Evolutionary conservation across 1,140 invertebrate species (phyloP).

Genomic region (Tenebrio molitor): DNA sequence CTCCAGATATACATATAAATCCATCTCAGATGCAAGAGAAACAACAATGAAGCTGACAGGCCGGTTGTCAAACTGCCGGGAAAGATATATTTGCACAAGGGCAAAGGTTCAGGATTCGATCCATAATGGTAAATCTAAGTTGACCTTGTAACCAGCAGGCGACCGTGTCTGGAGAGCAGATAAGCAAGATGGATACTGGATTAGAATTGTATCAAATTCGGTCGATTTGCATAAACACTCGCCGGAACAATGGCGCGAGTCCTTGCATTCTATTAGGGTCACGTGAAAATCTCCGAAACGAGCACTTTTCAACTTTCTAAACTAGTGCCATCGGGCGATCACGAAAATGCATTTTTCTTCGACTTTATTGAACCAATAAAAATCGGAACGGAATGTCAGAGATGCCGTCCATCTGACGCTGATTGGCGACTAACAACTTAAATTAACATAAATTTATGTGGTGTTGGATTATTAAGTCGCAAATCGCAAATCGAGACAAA

Average conservation of each 20-base stretch:
- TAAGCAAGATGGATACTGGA: constrained; percentile 30
- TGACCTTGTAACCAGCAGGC: constrained; percentile 34
- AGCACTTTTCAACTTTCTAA: no score
- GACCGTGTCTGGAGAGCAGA: constrained; percentile 18
- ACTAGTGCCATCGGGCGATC: neutral
- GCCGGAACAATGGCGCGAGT: neutral
- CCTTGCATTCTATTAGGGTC: neutral
- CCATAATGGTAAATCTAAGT: constrained; percentile 33
- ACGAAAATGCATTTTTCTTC: neutral
- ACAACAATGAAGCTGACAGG: constrained; percentile 37
- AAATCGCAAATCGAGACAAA: neutral
- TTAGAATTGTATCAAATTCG: constrained; percentile 30
- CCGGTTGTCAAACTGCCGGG: constrained; percentile 27
- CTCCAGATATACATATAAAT: constrained; percentile 23
- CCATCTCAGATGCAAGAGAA: constrained; percentile 34
- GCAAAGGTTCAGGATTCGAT: constrained; percentile 36
- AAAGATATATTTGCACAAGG: constrained; percentile 24
- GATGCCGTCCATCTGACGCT: no score
- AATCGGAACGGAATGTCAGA: neutral
- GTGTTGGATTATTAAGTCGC: neutral
- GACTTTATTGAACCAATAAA: neutral
- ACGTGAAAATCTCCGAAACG: neutral
- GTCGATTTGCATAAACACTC: constrained; percentile 12
- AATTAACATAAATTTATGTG: constrained; percentile 4
- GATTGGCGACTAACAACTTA: neutral